A percentile compares a stretch with the other conserved stretches of the same genome.
These are phyloP conservation scores for Nibea coibor DNA, from an alignment of 2,113 vertebrate genomes.

Conservation along the genomic window DNA sequence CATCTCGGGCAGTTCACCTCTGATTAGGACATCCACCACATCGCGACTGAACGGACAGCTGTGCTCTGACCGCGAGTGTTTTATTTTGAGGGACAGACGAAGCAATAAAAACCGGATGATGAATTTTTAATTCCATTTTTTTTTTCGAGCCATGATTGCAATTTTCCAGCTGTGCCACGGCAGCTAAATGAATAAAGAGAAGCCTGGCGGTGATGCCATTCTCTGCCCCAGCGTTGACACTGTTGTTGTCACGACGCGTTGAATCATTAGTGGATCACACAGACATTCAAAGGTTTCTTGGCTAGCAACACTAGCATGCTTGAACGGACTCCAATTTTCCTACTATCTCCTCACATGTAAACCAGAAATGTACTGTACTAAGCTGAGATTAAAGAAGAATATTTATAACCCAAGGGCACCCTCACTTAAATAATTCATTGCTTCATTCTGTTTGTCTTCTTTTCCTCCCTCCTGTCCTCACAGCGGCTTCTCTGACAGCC, in stretches of 20 bases:
- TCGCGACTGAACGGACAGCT: slow-evolving; percentile 26
- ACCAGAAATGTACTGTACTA: slow-evolving; percentile 36
- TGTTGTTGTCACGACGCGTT: slow-evolving; percentile 16
- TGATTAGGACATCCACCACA: not conserved
- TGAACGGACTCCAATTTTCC: slow-evolving; percentile 62
- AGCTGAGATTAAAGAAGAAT: slow-evolving; percentile 60
- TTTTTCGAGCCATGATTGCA: slow-evolving; percentile 4
- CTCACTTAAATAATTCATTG: slow-evolving; percentile 60
- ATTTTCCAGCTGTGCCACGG: slow-evolving; percentile 21
- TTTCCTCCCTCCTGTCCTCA: slow-evolving; percentile 13
- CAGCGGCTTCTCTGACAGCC: slow-evolving; percentile 93
- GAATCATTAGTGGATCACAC: slow-evolving; percentile 46
- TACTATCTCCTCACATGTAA: slow-evolving; percentile 31
- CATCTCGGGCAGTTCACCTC: not conserved
- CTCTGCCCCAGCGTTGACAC: slow-evolving; percentile 9
- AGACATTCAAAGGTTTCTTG: slow-evolving; percentile 43
- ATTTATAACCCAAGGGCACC: slow-evolving; percentile 67
- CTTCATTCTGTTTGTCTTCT: slow-evolving; percentile 51
- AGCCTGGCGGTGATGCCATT: not conserved
- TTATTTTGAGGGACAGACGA: not conserved
- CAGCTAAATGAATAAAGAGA: slow-evolving; percentile 10
- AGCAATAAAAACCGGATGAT: slow-evolving; percentile 11
- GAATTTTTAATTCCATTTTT: not conserved
- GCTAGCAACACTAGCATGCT: slow-evolving; percentile 45
- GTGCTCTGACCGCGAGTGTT: slow-evolving; percentile 3